phyloP scores from a whole-genome alignment of 2,113 vertebrate species.

The Chaetodon auriga region DNA sequence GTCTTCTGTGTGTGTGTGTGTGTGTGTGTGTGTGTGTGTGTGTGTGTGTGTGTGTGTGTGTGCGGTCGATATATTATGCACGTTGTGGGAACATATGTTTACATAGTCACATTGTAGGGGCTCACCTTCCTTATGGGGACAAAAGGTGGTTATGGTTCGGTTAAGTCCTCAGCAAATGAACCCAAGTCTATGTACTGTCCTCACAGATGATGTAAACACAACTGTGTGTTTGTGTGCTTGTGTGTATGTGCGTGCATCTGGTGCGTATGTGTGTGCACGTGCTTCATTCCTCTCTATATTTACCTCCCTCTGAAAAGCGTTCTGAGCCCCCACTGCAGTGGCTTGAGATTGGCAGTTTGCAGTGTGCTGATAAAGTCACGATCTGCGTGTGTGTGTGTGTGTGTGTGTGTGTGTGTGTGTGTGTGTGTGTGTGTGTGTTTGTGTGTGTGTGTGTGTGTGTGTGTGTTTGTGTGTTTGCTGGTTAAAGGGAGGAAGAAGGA shows the following conservation, averaged over 20 bases:
- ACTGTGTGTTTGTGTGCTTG: background rate
- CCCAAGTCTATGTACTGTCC: too few relatives aligned
- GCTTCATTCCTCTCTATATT: constrained; percentile 53
- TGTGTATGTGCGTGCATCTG: background rate
- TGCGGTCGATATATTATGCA: background rate
- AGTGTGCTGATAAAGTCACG: constrained; percentile 66
- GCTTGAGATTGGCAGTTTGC: constrained; percentile 71
- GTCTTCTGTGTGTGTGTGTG: background rate
- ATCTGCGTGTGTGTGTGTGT: constrained; percentile 41
- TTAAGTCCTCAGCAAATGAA: too few relatives aligned
- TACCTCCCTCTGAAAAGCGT: constrained; percentile 57
- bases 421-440: constrained; percentile 33
- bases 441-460: constrained; percentile 39
- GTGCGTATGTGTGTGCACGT: constrained; percentile 4
- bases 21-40: constrained; percentile 8
- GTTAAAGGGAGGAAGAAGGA: constrained; percentile 39
- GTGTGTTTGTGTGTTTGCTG: constrained; percentile 43
- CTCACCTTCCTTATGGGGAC: too few relatives aligned
- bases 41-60: background rate
- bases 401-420: constrained; percentile 45
- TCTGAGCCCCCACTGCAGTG: constrained; percentile 56
- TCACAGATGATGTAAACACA: too few relatives aligned
- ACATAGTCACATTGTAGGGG: too few relatives aligned
- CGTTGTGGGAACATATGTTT: too few relatives aligned
- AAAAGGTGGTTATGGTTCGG: too few relatives aligned